Evolutionary conservation across 2,888 invertebrate species (phyloP).

Genomic region (Chloroclystis v-ata): DNA sequence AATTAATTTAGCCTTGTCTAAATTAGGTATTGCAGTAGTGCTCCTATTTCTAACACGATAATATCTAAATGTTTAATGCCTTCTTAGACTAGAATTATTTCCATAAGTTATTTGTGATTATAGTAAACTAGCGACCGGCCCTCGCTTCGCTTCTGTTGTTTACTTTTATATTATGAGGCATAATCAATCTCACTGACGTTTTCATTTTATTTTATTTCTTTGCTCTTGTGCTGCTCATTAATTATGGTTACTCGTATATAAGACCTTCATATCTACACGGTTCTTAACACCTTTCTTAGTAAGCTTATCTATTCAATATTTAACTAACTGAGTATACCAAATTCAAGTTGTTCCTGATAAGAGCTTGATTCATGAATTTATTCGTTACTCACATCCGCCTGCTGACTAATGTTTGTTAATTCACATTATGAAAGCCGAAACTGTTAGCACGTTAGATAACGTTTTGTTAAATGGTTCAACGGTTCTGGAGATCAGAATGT

Average conservation of each 20-base stretch:
- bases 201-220: too few relatives aligned
- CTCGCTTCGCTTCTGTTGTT: too few relatives aligned
- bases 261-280: constrained; percentile 9
- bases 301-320: constrained; percentile 10
- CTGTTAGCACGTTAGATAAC: background rate
- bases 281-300: constrained; percentile 3
- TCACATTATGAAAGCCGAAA: constrained; percentile 21
- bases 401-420: constrained; percentile 29
- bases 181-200: too few relatives aligned
- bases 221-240: too few relatives aligned
- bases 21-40: constrained; percentile 12
- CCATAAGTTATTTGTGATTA: too few relatives aligned
- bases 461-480: too few relatives aligned
- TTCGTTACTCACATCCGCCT: constrained; percentile 55
- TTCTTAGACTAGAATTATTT: background rate
- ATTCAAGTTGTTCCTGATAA: constrained; percentile 40
- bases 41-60: constrained; percentile 2
- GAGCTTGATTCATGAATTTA: constrained; percentile 53
- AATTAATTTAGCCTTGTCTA: constrained; percentile 17
- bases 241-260: too few relatives aligned
- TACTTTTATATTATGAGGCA: too few relatives aligned
- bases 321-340: constrained; percentile 9
- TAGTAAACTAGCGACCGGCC: too few relatives aligned
- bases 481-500: too few relatives aligned
- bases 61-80: background rate